These are phyloP conservation scores for Turdus rufiventris DNA, from an alignment of 2,113 vertebrate genomes.

Conservation along the genomic window DNA sequence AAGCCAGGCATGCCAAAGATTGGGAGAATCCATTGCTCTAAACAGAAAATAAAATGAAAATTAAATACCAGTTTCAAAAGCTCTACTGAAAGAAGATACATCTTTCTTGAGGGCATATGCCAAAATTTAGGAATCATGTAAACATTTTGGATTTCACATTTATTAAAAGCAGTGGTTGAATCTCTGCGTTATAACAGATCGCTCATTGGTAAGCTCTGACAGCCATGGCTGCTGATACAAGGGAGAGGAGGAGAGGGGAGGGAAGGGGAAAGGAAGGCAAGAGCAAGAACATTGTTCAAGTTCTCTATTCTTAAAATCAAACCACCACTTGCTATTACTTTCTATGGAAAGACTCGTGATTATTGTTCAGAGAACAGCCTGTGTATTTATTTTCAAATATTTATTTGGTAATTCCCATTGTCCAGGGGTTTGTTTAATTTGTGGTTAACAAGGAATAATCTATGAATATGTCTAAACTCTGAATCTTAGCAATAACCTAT, in stretches of 20 bases:
- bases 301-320: neutral
- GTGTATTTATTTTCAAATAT: neutral
- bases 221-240: neutral
- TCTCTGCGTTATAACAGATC: neutral
- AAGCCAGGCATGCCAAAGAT: conserved; percentile 23
- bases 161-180: neutral
- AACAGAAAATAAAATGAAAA: neutral
- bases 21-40: conserved; percentile 4
- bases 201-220: neutral
- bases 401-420: neutral
- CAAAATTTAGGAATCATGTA: neutral
- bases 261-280: neutral
- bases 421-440: neutral
- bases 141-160: neutral
- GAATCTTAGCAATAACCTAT: neutral
- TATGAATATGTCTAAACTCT: neutral
- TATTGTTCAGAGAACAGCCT: neutral
- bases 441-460: neutral
- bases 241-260: neutral
- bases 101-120: neutral
- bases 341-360: neutral
- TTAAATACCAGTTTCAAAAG: neutral
- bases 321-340: neutral
- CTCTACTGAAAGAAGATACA: neutral
- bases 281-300: neutral